Conservation (phyloP, 1,140 invertebrate genomes). For the Halyomorpha halys region DNA sequence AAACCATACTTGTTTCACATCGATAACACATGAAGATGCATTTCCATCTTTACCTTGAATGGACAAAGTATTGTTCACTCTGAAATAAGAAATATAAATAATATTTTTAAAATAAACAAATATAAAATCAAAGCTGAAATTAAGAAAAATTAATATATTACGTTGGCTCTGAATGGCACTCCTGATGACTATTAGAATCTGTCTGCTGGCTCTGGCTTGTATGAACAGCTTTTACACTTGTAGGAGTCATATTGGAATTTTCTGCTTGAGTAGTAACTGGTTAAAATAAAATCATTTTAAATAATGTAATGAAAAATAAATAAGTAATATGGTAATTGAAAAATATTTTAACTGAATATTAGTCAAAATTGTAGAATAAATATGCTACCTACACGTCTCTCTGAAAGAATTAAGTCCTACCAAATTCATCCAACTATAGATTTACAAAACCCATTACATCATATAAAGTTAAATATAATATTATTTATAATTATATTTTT, state of each 20-base stretch:
- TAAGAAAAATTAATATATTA: slow-evolving; percentile 2
- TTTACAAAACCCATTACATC: no score
- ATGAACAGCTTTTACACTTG: slow-evolving; percentile 14
- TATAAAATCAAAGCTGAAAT: neutral
- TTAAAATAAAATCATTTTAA: no score
- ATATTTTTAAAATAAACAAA: neutral
- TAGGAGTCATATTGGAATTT: slow-evolving; percentile 17
- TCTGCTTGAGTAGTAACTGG: neutral
- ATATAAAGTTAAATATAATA: no score
- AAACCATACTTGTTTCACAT: slow-evolving; percentile 87
- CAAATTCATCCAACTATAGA: no score
- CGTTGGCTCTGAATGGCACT: slow-evolving; percentile 21
- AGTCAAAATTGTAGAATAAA: no score
- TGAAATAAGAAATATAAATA: slow-evolving; percentile 33
- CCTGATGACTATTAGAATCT: slow-evolving; percentile 13
- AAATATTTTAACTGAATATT: no score
- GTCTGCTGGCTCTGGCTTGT: neutral
- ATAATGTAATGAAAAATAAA: no score
- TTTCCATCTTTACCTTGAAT: slow-evolving; percentile 45
- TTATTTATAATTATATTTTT: no score
- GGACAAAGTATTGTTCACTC: slow-evolving; percentile 35
- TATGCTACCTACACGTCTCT: no score
- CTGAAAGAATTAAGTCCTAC: no score
- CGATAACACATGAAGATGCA: slow-evolving; percentile 69
- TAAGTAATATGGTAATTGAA: no score